phyloP scores from a whole-genome alignment of 2,113 vertebrate species.

The Acrocephalus arundinaceus region DNA sequence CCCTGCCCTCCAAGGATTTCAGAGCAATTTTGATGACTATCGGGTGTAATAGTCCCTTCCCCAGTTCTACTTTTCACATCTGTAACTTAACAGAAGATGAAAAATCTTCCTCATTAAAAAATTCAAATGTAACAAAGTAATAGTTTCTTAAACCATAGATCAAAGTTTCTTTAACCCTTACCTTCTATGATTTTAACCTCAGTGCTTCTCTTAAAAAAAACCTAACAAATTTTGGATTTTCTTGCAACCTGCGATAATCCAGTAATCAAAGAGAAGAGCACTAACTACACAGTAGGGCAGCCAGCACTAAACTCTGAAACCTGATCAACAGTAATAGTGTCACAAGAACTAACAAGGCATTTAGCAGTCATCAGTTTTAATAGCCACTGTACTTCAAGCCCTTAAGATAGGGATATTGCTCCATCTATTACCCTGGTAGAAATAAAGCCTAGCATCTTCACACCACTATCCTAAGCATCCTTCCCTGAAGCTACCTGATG shows the following conservation, averaged over 20 bases:
- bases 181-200: neutral
- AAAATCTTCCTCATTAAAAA: neutral
- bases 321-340: neutral
- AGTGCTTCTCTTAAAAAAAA: neutral
- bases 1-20: neutral
- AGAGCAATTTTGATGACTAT: neutral
- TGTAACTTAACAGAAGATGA: neutral
- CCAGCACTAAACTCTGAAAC: neutral
- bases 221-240: neutral
- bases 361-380: slow-evolving; percentile 15
- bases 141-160: neutral
- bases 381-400: neutral
- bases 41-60: neutral
- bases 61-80: neutral
- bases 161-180: neutral
- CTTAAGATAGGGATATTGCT: neutral
- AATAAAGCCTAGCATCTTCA: neutral
- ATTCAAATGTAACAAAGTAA: neutral
- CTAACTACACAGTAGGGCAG: neutral
- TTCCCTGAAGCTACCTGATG: neutral
- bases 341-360: neutral
- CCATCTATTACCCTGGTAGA: neutral
- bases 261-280: neutral
- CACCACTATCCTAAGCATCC: neutral
- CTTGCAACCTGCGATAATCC: neutral